These are phyloP conservation scores for Xylophagus ater DNA, from an alignment of 2,888 invertebrate genomes.

Conservation along the genomic window DNA sequence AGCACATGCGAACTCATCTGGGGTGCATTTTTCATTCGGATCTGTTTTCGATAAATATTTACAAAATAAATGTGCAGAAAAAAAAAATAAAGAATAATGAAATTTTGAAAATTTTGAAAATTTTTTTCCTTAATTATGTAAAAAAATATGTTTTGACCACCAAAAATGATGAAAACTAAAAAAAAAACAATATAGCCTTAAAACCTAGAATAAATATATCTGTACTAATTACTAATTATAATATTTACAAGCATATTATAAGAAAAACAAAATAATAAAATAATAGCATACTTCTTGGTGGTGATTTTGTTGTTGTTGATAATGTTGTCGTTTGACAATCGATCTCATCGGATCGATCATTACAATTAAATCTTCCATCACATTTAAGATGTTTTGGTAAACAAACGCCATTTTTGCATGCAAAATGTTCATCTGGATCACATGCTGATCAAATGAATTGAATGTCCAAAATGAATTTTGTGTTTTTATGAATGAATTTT, in stretches of 20 bases:
- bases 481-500: too few relatives aligned
- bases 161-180: slow-evolving; percentile 4
- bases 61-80: too few relatives aligned
- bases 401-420: slow-evolving; percentile 49
- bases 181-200: too few relatives aligned
- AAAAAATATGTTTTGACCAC: slow-evolving; percentile 1
- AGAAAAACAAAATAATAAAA: slow-evolving; percentile 11
- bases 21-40: slow-evolving; percentile 24
- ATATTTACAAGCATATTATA: slow-evolving; percentile 3
- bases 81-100: too few relatives aligned
- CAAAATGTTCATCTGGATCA: slow-evolving; percentile 41
- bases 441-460: slow-evolving; percentile 41
- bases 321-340: slow-evolving; percentile 32
- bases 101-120: too few relatives aligned
- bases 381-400: slow-evolving; percentile 43
- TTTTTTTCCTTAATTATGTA: slow-evolving; percentile 3
- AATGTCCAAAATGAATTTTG: too few relatives aligned
- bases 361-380: slow-evolving; percentile 48
- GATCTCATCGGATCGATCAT: slow-evolving; percentile 48
- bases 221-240: too few relatives aligned
- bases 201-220: too few relatives aligned
- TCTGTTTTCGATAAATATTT: too few relatives aligned
- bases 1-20: slow-evolving; percentile 48
- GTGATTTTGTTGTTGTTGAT: slow-evolving; percentile 4
- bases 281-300: slow-evolving; percentile 15